A percentile compares a stretch with the other conserved stretches of the same genome.
Evolutionary conservation across 2,888 invertebrate species (phyloP).

Genomic region (Deroplatys truncata): DNA sequence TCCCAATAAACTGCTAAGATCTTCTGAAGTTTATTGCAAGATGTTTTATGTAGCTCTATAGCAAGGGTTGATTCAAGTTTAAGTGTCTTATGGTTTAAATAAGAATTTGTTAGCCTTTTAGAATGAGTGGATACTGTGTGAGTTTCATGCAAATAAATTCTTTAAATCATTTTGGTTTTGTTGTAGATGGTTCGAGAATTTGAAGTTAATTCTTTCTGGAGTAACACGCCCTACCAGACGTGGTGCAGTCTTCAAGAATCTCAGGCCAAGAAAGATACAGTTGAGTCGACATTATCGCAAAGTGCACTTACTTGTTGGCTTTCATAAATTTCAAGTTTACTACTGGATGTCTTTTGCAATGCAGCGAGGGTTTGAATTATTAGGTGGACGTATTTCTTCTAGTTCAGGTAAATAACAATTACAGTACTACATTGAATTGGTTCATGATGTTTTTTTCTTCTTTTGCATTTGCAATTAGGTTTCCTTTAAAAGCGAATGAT

Average conservation of each 20-base stretch:
- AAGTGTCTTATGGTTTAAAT: no score
- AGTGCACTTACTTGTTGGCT: slow-evolving; percentile 77
- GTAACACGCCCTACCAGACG: slow-evolving; percentile 92
- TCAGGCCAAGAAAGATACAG: slow-evolving; percentile 81
- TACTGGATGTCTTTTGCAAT: slow-evolving; percentile 98
- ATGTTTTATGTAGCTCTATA: no score
- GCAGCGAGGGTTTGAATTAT: slow-evolving; percentile 85
- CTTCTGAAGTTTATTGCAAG: no score
- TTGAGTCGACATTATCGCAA: slow-evolving; percentile 89
- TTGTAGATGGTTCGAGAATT: slow-evolving; percentile 84
- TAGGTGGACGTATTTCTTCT: slow-evolving; percentile 75
- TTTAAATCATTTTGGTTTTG: background rate
- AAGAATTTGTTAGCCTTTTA: no score
- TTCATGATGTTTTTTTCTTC: no score
- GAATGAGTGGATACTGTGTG: no score
- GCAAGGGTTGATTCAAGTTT: no score
- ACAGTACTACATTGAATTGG: background rate
- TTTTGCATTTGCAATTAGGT: no score
- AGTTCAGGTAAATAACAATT: slow-evolving; percentile 54
- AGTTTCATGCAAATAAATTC: background rate
- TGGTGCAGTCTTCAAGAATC: slow-evolving; percentile 82
- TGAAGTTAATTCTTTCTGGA: slow-evolving; percentile 86
- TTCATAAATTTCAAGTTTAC: slow-evolving; percentile 74
- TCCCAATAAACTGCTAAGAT: no score
- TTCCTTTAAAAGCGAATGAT: no score